phyloP scores from a whole-genome alignment of 2,888 invertebrate genomes.

The Leucophenga montana region DNA sequence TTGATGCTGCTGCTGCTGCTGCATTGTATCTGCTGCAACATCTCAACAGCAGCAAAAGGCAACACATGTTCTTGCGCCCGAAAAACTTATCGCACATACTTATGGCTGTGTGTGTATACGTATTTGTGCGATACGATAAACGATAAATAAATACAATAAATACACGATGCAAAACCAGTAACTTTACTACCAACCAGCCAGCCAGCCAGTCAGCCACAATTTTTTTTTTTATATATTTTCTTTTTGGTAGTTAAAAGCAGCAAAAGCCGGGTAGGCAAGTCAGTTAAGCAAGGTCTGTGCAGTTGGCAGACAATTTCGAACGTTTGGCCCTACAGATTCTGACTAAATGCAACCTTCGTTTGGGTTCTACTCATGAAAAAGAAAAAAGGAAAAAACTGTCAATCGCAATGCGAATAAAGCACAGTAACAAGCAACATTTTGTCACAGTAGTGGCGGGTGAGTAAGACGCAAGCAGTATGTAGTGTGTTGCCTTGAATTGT shows the following conservation, averaged over 20 bases:
- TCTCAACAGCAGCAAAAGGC: constrained; percentile 49
- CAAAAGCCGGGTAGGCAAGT: not conserved
- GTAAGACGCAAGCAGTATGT: not conserved
- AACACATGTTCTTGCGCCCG: constrained; percentile 72
- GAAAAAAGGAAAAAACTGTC: constrained; percentile 52
- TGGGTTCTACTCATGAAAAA: constrained; percentile 2
- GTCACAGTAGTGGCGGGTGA: constrained; percentile 34
- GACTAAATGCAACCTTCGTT: constrained; percentile 12
- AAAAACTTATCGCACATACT: constrained; percentile 62
- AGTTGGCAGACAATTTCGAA: not conserved
- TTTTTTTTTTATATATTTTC: constrained; percentile 23
- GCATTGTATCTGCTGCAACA: constrained; percentile 22
- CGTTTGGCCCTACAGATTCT: not conserved
- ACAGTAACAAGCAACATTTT: constrained; percentile 38
- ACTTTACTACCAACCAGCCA: constrained; percentile 8
- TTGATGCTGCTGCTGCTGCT: no score
- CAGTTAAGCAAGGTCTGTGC: not conserved
- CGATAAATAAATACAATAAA: constrained; percentile 61
- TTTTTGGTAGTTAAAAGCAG: constrained; percentile 23
- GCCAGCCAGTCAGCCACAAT: constrained; percentile 34
- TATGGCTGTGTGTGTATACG: not conserved
- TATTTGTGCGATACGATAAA: constrained; percentile 56
- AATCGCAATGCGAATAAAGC: constrained; percentile 51
- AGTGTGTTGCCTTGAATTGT: no score
- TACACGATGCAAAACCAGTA: constrained; percentile 25